Conservation (phyloP, 2,888 invertebrate species). For the Aelia acuminata region DNA sequence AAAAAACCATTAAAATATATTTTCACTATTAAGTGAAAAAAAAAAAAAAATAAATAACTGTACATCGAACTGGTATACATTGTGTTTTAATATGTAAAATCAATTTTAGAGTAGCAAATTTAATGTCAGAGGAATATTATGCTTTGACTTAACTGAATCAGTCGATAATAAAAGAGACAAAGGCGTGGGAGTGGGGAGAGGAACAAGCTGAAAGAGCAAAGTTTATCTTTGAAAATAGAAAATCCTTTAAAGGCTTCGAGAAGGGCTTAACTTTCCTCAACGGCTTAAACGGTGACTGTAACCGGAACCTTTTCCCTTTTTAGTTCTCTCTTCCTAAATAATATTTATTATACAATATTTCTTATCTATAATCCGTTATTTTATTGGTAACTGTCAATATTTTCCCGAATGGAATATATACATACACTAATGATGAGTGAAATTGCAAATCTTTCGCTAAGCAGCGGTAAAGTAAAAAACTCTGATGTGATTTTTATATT, state of each 20-base stretch:
- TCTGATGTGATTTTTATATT: too few relatives aligned
- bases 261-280: not conserved
- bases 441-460: too few relatives aligned
- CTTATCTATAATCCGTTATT: not conserved
- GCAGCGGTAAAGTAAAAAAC: too few relatives aligned
- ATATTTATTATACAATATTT: not conserved
- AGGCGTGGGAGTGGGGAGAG: not conserved
- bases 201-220: not conserved
- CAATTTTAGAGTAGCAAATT: not conserved
- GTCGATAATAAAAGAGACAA: not conserved
- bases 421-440: too few relatives aligned
- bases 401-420: too few relatives aligned
- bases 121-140: not conserved
- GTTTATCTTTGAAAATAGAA: not conserved
- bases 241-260: not conserved
- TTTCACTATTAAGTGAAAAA: too few relatives aligned
- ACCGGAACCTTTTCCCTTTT: not conserved
- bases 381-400: not conserved
- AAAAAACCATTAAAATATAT: too few relatives aligned
- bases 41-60: too few relatives aligned
- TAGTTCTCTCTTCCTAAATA: not conserved
- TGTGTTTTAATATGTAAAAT: too few relatives aligned
- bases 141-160: not conserved
- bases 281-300: not conserved
- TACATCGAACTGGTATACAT: too few relatives aligned